These are phyloP conservation scores for Sarcophaga peregrina DNA, from an alignment of 1,140 invertebrate genomes.

Conservation along the genomic window DNA sequence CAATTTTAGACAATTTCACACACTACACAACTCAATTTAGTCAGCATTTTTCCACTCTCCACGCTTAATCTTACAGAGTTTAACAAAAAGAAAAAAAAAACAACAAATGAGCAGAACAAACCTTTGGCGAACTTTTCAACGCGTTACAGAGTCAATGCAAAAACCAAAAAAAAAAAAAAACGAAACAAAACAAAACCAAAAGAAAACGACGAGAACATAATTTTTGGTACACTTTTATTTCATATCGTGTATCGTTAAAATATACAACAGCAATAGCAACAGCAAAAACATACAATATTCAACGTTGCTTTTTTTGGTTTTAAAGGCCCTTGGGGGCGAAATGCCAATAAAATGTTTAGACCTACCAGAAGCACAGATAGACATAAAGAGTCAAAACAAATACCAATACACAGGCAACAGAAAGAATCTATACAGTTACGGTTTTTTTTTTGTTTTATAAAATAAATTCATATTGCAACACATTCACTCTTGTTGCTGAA, in stretches of 20 bases:
- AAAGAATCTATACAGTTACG: background rate
- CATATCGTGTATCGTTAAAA: background rate
- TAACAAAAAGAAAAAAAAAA: background rate
- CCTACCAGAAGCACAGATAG: constrained; percentile 46
- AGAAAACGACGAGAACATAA: background rate
- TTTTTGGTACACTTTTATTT: constrained; percentile 12
- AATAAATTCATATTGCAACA: background rate
- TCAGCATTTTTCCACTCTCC: no score
- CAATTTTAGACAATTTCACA: constrained; percentile 14
- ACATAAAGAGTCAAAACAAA: background rate
- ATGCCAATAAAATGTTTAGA: constrained; percentile 45
- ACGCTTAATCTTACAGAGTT: no score
- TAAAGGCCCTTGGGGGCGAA: constrained; percentile 44
- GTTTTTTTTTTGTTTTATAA: background rate
- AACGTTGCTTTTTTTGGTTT: background rate
- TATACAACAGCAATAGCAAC: background rate
- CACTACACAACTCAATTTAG: constrained; percentile 23
- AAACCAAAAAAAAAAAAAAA: background rate
- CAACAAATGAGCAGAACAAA: background rate
- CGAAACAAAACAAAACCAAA: background rate
- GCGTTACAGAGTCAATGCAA: background rate
- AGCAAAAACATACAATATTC: constrained; percentile 18
- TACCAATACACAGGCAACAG: background rate
- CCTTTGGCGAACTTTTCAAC: background rate
- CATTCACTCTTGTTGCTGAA: background rate